phyloP scores from a whole-genome alignment of 2,113 vertebrate species.

The Sisor rabdophorus region DNA sequence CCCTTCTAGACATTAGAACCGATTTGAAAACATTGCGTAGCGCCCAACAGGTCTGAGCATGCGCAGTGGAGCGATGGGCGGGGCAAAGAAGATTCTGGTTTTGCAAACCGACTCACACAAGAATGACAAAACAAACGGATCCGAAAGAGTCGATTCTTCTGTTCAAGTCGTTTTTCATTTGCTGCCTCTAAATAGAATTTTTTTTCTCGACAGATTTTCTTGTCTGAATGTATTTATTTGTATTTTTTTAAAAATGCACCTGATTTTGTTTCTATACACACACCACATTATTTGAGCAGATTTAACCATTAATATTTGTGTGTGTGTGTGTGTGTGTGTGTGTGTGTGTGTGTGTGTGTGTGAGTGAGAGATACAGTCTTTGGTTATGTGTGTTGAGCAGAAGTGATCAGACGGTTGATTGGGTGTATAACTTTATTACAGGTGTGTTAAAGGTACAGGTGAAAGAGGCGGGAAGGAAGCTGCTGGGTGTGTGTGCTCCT shows the following conservation, averaged over 20 bases:
- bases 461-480: slow-evolving; percentile 36
- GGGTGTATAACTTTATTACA: slow-evolving; percentile 42
- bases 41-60: slow-evolving; percentile 15
- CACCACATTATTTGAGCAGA: no score
- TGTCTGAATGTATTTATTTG: no score
- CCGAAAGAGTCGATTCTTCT: neutral
- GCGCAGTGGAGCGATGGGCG: slow-evolving; percentile 17
- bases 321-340: neutral
- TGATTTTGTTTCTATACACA: no score
- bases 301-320: neutral
- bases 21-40: slow-evolving; percentile 47
- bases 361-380: no score
- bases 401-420: neutral
- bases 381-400: neutral
- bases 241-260: no score
- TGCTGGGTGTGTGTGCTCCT: slow-evolving; percentile 38
- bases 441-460: slow-evolving; percentile 45
- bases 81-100: neutral
- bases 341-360: no score
- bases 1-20: slow-evolving; percentile 36
- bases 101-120: no score
- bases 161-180: neutral
- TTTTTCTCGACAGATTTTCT: no score
- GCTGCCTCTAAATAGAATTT: no score
- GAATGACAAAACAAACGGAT: neutral